Conservation (phyloP, 1,140 invertebrate species). For the Orius laevigatus region DNA sequence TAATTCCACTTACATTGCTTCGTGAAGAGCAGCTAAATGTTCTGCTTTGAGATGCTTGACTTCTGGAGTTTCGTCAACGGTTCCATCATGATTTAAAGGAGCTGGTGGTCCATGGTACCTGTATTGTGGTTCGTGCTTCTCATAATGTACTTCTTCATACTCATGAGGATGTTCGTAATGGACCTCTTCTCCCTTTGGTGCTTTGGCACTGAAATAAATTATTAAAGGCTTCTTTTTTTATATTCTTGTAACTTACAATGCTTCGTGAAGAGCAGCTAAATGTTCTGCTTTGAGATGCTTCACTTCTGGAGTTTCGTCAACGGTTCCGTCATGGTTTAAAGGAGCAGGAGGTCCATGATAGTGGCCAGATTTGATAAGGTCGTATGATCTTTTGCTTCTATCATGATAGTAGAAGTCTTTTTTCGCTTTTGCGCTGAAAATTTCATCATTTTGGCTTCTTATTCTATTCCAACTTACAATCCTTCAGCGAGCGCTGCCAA, state of each 20-base stretch:
- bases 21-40: background rate
- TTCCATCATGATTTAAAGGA: slow-evolving; percentile 2
- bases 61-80: background rate
- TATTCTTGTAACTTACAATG: background rate
- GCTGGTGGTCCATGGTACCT: background rate
- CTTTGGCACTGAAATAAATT: background rate
- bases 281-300: slow-evolving; percentile 1
- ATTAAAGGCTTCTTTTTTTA: no score
- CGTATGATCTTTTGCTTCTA: background rate
- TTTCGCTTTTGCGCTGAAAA: background rate
- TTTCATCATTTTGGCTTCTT: background rate
- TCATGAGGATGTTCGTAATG: background rate
- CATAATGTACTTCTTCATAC: background rate
- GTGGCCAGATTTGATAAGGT: background rate
- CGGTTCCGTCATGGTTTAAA: background rate
- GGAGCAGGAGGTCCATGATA: background rate
- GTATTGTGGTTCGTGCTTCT: background rate
- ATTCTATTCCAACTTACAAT: no score
- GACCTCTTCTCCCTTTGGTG: background rate
- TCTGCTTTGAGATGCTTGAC: slow-evolving; percentile 1
- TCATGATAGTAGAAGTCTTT: background rate
- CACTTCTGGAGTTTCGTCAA: background rate
- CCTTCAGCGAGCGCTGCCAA: background rate
- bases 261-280: background rate
- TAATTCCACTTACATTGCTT: no score